A percentile compares a stretch with the other conserved stretches of the same genome.
Conservation (phyloP, 2,888 invertebrate species). For the Plagiodera versicolora region DNA sequence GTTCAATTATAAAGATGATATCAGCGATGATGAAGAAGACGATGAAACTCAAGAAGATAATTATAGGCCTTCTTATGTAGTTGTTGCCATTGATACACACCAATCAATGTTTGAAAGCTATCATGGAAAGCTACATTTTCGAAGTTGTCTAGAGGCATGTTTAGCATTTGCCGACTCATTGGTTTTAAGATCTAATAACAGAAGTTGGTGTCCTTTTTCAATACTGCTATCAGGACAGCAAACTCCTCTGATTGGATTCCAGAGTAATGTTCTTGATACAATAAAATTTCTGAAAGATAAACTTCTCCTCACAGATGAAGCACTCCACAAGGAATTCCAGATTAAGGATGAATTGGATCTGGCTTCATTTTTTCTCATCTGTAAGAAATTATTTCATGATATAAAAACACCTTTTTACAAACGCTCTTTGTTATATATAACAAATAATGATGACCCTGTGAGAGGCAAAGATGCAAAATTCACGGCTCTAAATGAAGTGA, state of each 20-base stretch:
- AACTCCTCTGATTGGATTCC: constrained; percentile 35
- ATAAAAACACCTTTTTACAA: constrained; percentile 38
- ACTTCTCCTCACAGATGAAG: constrained; percentile 28
- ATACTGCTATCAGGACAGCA: constrained; percentile 39
- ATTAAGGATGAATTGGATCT: constrained; percentile 39
- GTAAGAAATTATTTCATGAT: constrained; percentile 42
- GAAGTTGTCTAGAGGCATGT: constrained; percentile 40
- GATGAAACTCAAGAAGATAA: constrained; percentile 21
- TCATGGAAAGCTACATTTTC: constrained; percentile 36
- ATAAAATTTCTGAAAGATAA: constrained; percentile 38
- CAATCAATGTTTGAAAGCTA: constrained; percentile 41
- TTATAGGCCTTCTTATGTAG: constrained; percentile 41
- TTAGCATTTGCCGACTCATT: constrained; percentile 40
- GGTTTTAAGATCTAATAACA: constrained; percentile 35
- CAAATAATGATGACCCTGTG: constrained; percentile 45
- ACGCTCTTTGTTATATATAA: constrained; percentile 40
- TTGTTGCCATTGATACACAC: constrained; percentile 46
- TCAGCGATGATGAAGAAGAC: constrained; percentile 26
- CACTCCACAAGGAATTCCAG: constrained; percentile 35
- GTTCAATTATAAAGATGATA: constrained; percentile 12
- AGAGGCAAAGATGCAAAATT: constrained; percentile 39
- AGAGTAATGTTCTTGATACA: constrained; percentile 37
- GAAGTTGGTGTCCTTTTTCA: constrained; percentile 41
- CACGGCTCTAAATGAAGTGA: constrained; percentile 43
- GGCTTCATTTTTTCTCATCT: constrained; percentile 39